These are phyloP conservation scores for Gymnogyps californianus DNA, from an alignment of 2,113 vertebrate species.

Conservation along the genomic window DNA sequence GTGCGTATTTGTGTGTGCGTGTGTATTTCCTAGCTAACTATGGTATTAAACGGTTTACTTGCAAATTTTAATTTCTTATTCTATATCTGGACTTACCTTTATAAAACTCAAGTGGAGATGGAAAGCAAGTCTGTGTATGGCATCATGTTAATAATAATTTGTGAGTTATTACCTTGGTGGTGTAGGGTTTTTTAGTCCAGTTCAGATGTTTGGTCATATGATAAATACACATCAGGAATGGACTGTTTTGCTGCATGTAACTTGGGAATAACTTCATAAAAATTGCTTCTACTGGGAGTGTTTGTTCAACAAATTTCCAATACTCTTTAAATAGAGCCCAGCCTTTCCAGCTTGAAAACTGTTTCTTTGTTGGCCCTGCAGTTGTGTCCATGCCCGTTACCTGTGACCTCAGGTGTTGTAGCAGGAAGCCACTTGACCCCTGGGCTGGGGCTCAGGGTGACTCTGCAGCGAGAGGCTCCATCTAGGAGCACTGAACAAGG, in stretches of 20 bases:
- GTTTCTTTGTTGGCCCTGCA: neutral
- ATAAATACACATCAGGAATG: neutral
- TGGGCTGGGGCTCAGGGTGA: accelerated
- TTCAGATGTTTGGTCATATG: neutral
- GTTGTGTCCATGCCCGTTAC: neutral
- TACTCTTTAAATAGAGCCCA: neutral
- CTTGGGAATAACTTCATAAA: neutral
- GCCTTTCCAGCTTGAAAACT: neutral
- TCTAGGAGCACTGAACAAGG: neutral
- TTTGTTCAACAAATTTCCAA: neutral
- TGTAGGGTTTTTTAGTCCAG: neutral
- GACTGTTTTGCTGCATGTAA: neutral
- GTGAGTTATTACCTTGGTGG: neutral
- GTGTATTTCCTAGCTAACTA: neutral
- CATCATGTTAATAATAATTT: neutral
- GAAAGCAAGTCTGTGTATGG: neutral
- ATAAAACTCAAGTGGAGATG: neutral
- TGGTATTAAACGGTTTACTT: neutral
- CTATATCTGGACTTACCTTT: neutral
- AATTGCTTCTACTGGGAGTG: neutral
- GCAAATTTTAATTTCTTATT: neutral
- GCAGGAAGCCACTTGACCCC: neutral
- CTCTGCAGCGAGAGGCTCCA: neutral
- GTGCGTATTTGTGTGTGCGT: neutral
- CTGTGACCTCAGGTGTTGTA: accelerated